Base-by-base conservation (phyloP, 2,888 invertebrate species). In the Leptura quadrifasciata region DNA sequence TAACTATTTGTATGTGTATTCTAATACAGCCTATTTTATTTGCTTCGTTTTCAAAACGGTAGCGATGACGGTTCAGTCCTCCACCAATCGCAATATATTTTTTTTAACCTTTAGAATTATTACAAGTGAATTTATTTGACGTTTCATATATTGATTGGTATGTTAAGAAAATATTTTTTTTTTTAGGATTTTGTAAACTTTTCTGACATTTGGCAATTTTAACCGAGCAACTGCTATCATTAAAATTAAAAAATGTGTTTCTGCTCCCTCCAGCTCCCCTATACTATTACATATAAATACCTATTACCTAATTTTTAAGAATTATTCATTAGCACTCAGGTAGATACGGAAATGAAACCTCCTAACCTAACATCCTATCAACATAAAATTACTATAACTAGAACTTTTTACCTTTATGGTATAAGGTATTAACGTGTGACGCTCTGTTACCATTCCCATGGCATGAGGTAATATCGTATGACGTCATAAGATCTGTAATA, bases 401-500 rank as follows among this genome's bases (percentile, higher is more conserved):
- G 12, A 57, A 57, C 31, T 18, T 20, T 2, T 64, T 27, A 64
- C 64, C 52, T 52, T 47, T 2, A 21, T 6, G 39, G 63, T 63
- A 63, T 17, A 63, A 17, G 63, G 39, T 63, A 63, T 39, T 35
- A 39, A 18, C 39, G 47, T 12, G 47, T 47, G 47, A 47, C 47
- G 47, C 3, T 47, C 15, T 47, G 47, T 1, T 47, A 47, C 47
- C 47, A n/a, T 47, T 47, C 17, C 15, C 39, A 39, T 39, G 10
- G 39, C 12, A 39, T 39, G n/a, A 61, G 31, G 24, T 27, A 27
- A 20, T 63, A 27, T 39, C 39, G 21, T 20, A 35, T 21, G 69
- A 69, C 60, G 69, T 58, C 60, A 39, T 69, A 58, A 52, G 35
- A 31, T 55, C 69, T 39, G 35, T 47, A 31, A 47, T 10, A 9